phyloP scores from a whole-genome alignment of 2,113 vertebrate species.

The Pongo abelii region DNA sequence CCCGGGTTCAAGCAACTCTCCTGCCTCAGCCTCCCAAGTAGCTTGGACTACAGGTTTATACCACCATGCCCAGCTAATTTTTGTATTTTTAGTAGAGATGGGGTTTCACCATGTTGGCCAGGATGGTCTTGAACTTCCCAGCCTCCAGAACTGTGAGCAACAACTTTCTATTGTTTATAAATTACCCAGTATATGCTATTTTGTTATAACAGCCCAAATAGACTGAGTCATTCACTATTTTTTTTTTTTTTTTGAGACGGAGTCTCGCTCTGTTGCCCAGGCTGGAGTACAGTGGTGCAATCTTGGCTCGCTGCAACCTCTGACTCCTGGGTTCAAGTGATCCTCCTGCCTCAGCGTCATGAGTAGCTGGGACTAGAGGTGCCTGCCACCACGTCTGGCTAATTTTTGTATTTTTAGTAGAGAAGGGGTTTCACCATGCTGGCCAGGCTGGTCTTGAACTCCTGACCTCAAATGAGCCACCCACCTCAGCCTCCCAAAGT shows the following conservation, averaged over 20 bases:
- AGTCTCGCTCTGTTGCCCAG: neutral
- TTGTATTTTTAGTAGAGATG: no score
- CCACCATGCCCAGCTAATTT: no score
- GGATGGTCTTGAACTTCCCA: no score
- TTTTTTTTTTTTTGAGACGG: neutral
- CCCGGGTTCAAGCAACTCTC: no score
- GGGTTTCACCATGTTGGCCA: no score
- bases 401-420: neutral
- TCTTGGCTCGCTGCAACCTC: neutral
- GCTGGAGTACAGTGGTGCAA: neutral
- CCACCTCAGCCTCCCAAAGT: neutral
- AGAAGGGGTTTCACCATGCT: neutral
- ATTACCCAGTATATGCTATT: no score
- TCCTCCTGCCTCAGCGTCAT: neutral
- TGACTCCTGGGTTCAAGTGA: neutral
- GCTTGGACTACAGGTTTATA: no score
- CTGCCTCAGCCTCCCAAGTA: no score
- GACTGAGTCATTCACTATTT: no score
- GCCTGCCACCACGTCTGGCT: neutral
- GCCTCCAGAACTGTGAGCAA: no score
- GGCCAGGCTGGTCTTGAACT: neutral
- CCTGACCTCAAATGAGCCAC: neutral
- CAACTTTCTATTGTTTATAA: no score
- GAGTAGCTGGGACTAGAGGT: neutral
- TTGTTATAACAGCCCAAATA: no score